Percentiles rank a stretch among this genome's conserved stretches.
Evolutionary conservation across 2,888 invertebrate genomes (phyloP).

Genomic region (Drosophila suboccidentalis): DNA sequence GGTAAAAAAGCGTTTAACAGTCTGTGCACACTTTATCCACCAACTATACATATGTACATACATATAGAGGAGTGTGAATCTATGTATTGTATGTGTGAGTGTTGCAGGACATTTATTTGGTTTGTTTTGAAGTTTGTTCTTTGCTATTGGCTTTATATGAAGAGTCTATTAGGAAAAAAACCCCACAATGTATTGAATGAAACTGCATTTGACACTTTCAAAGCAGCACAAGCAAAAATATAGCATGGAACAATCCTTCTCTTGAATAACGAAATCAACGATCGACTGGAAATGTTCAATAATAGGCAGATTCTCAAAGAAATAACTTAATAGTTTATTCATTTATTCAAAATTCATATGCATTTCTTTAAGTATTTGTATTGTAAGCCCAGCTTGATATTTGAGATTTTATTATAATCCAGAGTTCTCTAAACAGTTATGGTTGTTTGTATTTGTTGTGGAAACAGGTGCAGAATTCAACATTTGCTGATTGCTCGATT

Average conservation of each 20-base stretch:
- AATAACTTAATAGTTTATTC: neutral
- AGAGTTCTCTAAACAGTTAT: slow-evolving; percentile 33
- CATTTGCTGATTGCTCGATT: slow-evolving; percentile 54
- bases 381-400: slow-evolving; percentile 27
- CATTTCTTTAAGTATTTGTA: slow-evolving; percentile 35
- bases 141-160: slow-evolving; percentile 42
- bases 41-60: neutral
- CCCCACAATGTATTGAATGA: slow-evolving; percentile 21
- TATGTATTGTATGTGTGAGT: slow-evolving; percentile 13
- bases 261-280: too few relatives aligned
- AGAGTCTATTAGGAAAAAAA: slow-evolving; percentile 15
- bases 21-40: slow-evolving; percentile 53
- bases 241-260: too few relatives aligned
- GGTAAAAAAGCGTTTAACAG: slow-evolving; percentile 69
- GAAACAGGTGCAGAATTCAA: slow-evolving; percentile 68
- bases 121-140: slow-evolving; percentile 64
- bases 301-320: neutral
- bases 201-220: slow-evolving; percentile 39
- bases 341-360: slow-evolving; percentile 9
- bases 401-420: slow-evolving; percentile 19
- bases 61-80: slow-evolving; percentile 7
- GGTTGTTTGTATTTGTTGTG: slow-evolving; percentile 28
- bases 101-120: slow-evolving; percentile 67
- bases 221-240: neutral
- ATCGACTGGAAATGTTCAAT: neutral